Percentiles rank a stretch among this genome's conserved stretches.
Conservation (phyloP, 2,797 vertebrate genomes). For the Channa striata region DNA sequence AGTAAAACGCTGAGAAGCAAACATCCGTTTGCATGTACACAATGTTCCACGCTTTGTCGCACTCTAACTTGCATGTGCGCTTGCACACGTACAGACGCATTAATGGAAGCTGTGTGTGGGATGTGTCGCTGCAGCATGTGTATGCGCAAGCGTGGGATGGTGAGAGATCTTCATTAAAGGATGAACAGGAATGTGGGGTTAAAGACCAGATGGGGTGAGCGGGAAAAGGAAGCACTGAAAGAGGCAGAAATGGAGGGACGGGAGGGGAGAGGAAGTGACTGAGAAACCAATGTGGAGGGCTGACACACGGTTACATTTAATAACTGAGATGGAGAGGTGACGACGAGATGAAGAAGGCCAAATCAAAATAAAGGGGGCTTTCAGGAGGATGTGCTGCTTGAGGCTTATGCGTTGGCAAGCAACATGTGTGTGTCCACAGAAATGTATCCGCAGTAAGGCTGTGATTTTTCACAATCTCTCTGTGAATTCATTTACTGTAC, state of each 20-base stretch:
- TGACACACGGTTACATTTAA: slow-evolving; percentile 71
- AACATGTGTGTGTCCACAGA: slow-evolving; percentile 3
- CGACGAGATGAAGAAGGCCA: slow-evolving; percentile 50
- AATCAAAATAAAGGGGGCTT: slow-evolving; percentile 46
- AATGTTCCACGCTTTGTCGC: slow-evolving; percentile 30
- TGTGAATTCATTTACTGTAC: background rate
- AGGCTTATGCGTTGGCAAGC: slow-evolving; percentile 24
- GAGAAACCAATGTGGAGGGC: slow-evolving; percentile 5
- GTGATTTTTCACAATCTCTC: slow-evolving; percentile 4
- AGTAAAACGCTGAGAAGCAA: slow-evolving; percentile 27
- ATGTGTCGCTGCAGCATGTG: slow-evolving; percentile 64
- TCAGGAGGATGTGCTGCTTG: slow-evolving; percentile 38
- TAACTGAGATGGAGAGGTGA: slow-evolving; percentile 62
- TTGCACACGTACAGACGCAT: slow-evolving; percentile 29
- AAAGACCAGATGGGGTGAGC: slow-evolving; percentile 79
- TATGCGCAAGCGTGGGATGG: slow-evolving; percentile 64
- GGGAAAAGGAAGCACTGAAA: slow-evolving; percentile 61
- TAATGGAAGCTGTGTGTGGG: slow-evolving; percentile 67
- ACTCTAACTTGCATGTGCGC: slow-evolving; percentile 17
- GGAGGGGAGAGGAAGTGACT: slow-evolving; percentile 42
- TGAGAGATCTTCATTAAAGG: slow-evolving; percentile 68
- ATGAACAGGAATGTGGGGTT: slow-evolving; percentile 65
- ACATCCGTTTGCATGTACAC: slow-evolving; percentile 18
- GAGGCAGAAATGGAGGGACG: slow-evolving; percentile 35
- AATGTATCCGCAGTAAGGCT: background rate